Percentiles rank a stretch among this genome's conserved stretches.
Conservation (phyloP, 2,113 vertebrate genomes). For the Neomonachus schauinslandi region DNA sequence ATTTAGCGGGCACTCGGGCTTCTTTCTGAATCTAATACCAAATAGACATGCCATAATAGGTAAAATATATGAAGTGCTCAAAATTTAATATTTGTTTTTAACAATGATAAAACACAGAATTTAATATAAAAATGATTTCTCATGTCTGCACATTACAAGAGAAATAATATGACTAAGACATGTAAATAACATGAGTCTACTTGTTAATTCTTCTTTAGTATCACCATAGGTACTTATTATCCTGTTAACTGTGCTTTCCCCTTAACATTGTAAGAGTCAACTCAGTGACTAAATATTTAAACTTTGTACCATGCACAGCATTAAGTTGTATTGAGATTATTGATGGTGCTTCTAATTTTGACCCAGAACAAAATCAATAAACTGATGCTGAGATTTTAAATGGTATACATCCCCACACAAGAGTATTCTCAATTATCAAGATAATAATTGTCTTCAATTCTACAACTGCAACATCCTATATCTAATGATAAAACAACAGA, state of each 20-base stretch:
- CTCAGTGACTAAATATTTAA: conserved; percentile 70
- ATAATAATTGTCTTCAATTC: conserved; percentile 31
- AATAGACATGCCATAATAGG: not conserved
- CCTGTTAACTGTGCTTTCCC: conserved; percentile 45
- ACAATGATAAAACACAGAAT: not conserved
- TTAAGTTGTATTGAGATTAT: conserved; percentile 27
- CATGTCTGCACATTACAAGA: not conserved
- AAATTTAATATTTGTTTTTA: conserved; percentile 28
- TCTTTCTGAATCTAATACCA: conserved; percentile 11
- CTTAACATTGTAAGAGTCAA: conserved; percentile 15
- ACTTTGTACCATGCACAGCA: conserved; percentile 37
- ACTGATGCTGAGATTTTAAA: conserved; percentile 22
- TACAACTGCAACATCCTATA: not conserved
- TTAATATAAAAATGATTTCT: conserved; percentile 5
- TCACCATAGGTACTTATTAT: not conserved
- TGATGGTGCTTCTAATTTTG: conserved; percentile 61
- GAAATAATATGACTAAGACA: not conserved
- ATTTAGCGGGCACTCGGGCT: not conserved
- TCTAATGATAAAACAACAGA: not conserved
- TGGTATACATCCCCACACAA: not conserved
- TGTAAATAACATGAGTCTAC: not conserved
- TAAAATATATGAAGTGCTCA: not conserved
- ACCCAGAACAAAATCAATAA: conserved; percentile 38
- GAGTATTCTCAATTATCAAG: not conserved
- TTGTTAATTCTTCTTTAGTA: not conserved